Evolutionary conservation across 2,113 vertebrate species (phyloP), one percentile per base, ranked within the genome.

Genomic region (Chaetodon auriga): DNA sequence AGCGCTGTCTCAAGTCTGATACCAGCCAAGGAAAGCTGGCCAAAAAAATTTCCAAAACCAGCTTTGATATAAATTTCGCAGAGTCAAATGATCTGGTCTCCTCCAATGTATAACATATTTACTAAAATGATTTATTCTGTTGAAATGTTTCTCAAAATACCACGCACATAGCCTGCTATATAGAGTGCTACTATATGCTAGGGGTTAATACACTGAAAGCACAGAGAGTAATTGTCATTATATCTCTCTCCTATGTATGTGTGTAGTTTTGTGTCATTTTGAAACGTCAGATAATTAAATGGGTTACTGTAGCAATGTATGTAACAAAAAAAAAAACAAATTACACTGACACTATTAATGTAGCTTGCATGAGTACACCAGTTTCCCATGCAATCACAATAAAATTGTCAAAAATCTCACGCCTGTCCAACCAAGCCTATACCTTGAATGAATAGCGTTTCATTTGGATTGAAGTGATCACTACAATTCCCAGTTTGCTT

Each of bases 51-150:
- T 87, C 95, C 14, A 95, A 94, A 72, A 77, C 68, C 6, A 87
- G 71, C 48, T 74, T 90, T 64, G 96, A 96, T 61, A 62, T 95
- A 30, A 93, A 86, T 35, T 81, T 69, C 6, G 30, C 90, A 0
- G 95, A 94, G 41, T 87, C 96, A 1, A 95, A 92, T 5, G 96
- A 97, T 45, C 90, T 99, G 38, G 87, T 98, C 12, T 99, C 95
- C 90, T 99, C 98, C 16, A 96, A 97, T 60, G 95, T 96, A 14
- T 96, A 89, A 95, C 0, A 30, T 23, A 36, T 53, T 46, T 61
- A 6, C 12, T 73, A 36, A 64, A 66, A 43, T 15, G 0, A 25
- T 41, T 5, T 75, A 19, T 45, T 70, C 14, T 64, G 61, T 46
- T 30, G 4, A 74, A 41, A 21, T 43, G 36, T 35, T 45, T 86